These are phyloP conservation scores for Pristis pectinata DNA, from an alignment of 2,797 vertebrate species.

Conservation along the genomic window DNA sequence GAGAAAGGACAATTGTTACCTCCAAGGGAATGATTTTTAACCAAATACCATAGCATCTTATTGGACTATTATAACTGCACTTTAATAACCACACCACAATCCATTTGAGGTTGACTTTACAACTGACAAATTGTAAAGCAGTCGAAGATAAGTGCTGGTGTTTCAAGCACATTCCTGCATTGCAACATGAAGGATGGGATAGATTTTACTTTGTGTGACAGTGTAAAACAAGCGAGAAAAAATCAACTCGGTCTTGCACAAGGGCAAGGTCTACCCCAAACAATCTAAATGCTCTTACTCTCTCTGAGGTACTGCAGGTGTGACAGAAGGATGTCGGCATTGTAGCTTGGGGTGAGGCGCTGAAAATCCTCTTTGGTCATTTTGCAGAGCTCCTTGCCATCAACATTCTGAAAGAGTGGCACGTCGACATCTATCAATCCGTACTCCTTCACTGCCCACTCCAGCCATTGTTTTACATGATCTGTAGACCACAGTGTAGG, in stretches of 20 bases:
- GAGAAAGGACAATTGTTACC: background rate
- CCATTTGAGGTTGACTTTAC: background rate
- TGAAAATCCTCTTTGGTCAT: slow-evolving; percentile 82
- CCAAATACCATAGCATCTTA: background rate
- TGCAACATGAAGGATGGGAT: background rate
- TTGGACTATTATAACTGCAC: background rate
- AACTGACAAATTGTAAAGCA: background rate
- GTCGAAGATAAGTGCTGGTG: background rate
- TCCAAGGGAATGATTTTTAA: background rate
- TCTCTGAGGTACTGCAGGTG: slow-evolving; percentile 89
- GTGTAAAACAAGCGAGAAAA: background rate
- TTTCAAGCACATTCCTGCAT: background rate
- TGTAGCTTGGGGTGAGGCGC: slow-evolving; percentile 75
- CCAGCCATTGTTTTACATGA: slow-evolving; percentile 79
- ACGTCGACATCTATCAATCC: slow-evolving; percentile 70
- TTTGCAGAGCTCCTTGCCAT: slow-evolving; percentile 79
- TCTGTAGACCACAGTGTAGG: slow-evolving; percentile 75
- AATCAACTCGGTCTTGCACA: background rate
- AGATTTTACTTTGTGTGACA: background rate
- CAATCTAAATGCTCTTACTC: slow-evolving; percentile 59
- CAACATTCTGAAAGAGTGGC: slow-evolving; percentile 72
- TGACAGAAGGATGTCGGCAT: slow-evolving; percentile 76
- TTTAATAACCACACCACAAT: background rate
- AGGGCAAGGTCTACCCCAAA: background rate
- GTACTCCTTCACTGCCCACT: slow-evolving; percentile 80